phyloP scores from a whole-genome alignment of 2,888 invertebrate species.

The Agrilus cyanescens region DNA sequence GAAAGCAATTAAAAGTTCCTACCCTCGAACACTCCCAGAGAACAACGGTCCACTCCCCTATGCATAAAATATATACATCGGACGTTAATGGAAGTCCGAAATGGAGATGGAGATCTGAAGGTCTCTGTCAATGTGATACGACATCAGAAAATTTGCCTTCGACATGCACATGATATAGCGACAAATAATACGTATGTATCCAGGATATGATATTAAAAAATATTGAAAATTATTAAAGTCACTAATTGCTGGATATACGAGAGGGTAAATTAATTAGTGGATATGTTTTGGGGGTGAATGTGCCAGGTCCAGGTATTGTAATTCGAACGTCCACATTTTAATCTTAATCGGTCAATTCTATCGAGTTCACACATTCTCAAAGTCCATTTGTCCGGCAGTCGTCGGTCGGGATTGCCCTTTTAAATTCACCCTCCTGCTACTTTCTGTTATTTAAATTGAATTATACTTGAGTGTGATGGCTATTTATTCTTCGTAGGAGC shows the following conservation, averaged over 20 bases:
- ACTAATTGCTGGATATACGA: too few species aligned
- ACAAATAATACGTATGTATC: too few species aligned
- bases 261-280: too few species aligned
- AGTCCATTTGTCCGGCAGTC: slow-evolving; percentile 29
- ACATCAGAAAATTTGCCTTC: too few species aligned
- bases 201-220: too few species aligned
- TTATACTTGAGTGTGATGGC: slow-evolving; percentile 29
- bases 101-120: slow-evolving; percentile 8
- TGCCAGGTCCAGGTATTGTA: too few species aligned
- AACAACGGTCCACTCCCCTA: slow-evolving; percentile 24
- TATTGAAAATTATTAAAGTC: too few species aligned
- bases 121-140: too few species aligned
- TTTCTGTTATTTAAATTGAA: slow-evolving; percentile 38
- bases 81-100: slow-evolving; percentile 10
- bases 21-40: slow-evolving; percentile 20
- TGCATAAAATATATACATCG: slow-evolving; percentile 23
- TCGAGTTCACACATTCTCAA: slow-evolving; percentile 33
- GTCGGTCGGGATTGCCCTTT: slow-evolving; percentile 14
- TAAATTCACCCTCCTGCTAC: slow-evolving; percentile 20
- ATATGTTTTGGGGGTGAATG: too few species aligned
- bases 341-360: slow-evolving; percentile 26
- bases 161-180: too few species aligned
- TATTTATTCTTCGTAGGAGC: too few species aligned
- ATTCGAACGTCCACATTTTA: too few species aligned
- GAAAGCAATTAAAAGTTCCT: slow-evolving; percentile 28